A percentile compares a stretch with the other conserved stretches of the same genome.
These are phyloP conservation scores for Aptenodytes patagonicus DNA, from an alignment of 2,113 vertebrate genomes.

Conservation along the genomic window DNA sequence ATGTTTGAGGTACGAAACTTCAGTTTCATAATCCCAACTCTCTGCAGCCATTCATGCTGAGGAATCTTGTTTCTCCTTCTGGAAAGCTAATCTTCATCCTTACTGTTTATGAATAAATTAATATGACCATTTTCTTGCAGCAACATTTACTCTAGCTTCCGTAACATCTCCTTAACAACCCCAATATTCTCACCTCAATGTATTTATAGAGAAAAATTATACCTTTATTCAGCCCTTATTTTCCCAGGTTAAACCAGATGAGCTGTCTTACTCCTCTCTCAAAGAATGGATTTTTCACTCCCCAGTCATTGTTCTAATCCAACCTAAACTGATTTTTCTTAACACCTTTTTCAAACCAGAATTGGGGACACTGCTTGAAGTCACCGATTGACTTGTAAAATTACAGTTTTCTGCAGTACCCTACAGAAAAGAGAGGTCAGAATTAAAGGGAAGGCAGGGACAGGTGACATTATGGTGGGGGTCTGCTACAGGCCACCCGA, in stretches of 20 bases:
- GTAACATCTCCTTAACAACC: not conserved
- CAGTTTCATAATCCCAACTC: not conserved
- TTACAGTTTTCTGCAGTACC: not conserved
- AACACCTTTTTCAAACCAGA: not conserved
- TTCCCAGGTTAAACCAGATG: not conserved
- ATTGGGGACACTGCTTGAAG: not conserved
- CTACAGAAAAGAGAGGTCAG: too few relatives aligned
- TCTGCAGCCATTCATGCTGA: not conserved
- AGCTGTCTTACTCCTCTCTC: not conserved
- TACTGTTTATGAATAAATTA: not conserved
- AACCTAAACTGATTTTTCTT: not conserved
- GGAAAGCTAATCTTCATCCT: not conserved
- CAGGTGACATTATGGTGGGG: too few relatives aligned
- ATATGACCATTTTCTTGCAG: not conserved
- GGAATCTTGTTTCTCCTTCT: not conserved
- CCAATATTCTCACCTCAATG: not conserved
- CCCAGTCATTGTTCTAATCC: not conserved
- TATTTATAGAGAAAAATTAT: not conserved
- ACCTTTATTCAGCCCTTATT: not conserved
- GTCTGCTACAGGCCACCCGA: too few relatives aligned
- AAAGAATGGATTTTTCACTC: not conserved
- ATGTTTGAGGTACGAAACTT: not conserved
- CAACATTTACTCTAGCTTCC: not conserved
- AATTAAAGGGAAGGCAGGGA: too few relatives aligned
- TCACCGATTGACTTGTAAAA: not conserved